Evolutionary conservation across 2,797 vertebrate species (phyloP).

Genomic region (Coluber constrictor): DNA sequence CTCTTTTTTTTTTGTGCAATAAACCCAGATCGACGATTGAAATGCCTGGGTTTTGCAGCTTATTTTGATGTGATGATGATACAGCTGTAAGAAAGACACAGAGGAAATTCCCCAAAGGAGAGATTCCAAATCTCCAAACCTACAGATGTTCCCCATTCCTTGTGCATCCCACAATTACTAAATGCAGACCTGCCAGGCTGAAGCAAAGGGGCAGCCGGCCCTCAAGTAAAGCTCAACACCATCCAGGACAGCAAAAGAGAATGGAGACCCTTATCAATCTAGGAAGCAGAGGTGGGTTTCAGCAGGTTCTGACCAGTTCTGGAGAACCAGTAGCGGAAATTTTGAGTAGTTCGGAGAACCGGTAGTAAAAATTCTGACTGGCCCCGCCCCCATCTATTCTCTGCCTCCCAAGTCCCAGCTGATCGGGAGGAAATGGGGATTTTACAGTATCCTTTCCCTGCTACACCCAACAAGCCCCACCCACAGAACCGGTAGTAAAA

Average conservation of each 20-base stretch:
- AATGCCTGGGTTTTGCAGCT: neutral
- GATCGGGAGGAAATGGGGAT: too few relatives aligned
- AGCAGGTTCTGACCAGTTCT: too few relatives aligned
- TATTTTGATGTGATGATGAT: neutral
- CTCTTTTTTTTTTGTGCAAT: conserved; percentile 29
- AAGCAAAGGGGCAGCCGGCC: neutral
- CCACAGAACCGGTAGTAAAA: too few relatives aligned
- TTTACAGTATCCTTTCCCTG: too few relatives aligned
- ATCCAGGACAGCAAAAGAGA: neutral
- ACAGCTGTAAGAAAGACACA: neutral
- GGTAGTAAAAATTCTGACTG: too few relatives aligned
- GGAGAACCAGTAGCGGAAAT: too few relatives aligned
- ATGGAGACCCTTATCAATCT: neutral
- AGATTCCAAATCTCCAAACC: neutral
- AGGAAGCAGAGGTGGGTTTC: too few relatives aligned
- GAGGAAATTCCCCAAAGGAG: neutral
- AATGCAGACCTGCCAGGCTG: neutral
- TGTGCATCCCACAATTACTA: neutral
- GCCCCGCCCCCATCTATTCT: too few relatives aligned
- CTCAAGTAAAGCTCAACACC: neutral
- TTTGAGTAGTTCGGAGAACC: too few relatives aligned
- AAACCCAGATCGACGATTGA: conserved; percentile 36
- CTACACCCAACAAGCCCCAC: too few relatives aligned
- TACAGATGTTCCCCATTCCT: neutral
- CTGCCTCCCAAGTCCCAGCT: too few relatives aligned